Conservation (phyloP, 2,797 vertebrate genomes). For the Danio albolineatus region DNA sequence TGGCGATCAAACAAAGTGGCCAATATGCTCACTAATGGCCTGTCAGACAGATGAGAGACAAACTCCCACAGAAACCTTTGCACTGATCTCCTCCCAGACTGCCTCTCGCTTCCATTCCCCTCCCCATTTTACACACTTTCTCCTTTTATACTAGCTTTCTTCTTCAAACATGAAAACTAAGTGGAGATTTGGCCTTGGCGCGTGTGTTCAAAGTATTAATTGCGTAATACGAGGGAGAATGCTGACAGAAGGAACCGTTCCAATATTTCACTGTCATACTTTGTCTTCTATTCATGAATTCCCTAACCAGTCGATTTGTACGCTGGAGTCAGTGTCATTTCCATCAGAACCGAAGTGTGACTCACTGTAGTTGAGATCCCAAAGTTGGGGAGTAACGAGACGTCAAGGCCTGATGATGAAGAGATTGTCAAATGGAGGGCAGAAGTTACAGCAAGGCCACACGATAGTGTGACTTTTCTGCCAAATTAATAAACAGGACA, state of each 20-base stretch:
- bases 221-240: neutral
- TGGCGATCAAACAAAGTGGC: slow-evolving; percentile 63
- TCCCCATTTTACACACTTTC: slow-evolving; percentile 10
- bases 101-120: slow-evolving; percentile 27
- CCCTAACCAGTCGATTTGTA: neutral
- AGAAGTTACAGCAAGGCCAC: slow-evolving; percentile 23
- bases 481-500: slow-evolving; percentile 24
- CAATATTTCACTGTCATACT: neutral
- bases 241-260: slow-evolving; percentile 15
- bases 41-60: slow-evolving; percentile 73
- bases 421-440: slow-evolving; percentile 40
- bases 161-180: neutral
- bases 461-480: neutral
- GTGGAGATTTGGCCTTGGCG: slow-evolving; percentile 7
- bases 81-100: slow-evolving; percentile 15
- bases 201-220: neutral
- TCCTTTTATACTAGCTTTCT: neutral
- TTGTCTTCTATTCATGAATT: neutral
- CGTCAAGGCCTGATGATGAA: slow-evolving; percentile 17
- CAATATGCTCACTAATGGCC: slow-evolving; percentile 82
- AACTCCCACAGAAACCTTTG: slow-evolving; percentile 33
- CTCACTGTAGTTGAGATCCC: neutral
- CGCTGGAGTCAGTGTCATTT: slow-evolving; percentile 22
- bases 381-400: slow-evolving; percentile 13
- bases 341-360: slow-evolving; percentile 11